Percentiles rank a stretch among this genome's conserved stretches.
phyloP scores from a whole-genome alignment of 2,888 invertebrate genomes.

The Carcina quercana region DNA sequence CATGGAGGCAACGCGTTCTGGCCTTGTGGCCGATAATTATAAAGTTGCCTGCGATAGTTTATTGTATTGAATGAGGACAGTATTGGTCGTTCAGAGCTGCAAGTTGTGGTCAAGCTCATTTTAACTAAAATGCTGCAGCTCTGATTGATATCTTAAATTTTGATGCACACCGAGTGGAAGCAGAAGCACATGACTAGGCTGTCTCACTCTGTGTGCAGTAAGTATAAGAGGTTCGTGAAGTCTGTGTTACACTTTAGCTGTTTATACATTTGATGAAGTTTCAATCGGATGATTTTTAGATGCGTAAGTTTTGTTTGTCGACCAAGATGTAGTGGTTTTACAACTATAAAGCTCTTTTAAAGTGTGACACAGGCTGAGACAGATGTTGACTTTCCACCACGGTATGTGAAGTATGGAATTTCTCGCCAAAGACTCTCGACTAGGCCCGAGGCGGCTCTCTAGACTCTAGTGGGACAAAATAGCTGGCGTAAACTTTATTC shows the following conservation, averaged over 20 bases:
- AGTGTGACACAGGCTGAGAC: conserved; percentile 21
- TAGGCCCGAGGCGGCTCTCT: conserved; percentile 28
- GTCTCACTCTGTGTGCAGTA: conserved; percentile 8
- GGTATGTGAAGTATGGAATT: conserved; percentile 25
- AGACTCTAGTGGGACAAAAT: conserved; percentile 32
- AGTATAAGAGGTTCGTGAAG: not conserved
- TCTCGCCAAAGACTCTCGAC: conserved; percentile 54
- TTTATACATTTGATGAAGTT: too few species aligned
- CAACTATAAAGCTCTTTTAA: not conserved
- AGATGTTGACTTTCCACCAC: conserved; percentile 46
- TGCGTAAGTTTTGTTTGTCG: not conserved
- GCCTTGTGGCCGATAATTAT: conserved; percentile 68
- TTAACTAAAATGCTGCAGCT: too few species aligned
- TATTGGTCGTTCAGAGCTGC: too few species aligned
- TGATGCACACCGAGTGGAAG: too few species aligned
- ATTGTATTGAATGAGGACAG: too few species aligned
- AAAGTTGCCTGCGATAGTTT: too few species aligned
- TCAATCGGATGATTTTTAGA: too few species aligned
- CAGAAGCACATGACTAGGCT: not conserved
- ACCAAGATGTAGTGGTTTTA: not conserved
- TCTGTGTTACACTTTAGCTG: not conserved
- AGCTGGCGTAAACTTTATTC: conserved; percentile 47
- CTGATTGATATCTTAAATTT: too few species aligned
- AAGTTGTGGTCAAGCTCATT: too few species aligned
- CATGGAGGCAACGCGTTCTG: conserved; percentile 61